Base-by-base conservation (phyloP, 1,140 invertebrate species). In the Brachionus sp. region DNA sequence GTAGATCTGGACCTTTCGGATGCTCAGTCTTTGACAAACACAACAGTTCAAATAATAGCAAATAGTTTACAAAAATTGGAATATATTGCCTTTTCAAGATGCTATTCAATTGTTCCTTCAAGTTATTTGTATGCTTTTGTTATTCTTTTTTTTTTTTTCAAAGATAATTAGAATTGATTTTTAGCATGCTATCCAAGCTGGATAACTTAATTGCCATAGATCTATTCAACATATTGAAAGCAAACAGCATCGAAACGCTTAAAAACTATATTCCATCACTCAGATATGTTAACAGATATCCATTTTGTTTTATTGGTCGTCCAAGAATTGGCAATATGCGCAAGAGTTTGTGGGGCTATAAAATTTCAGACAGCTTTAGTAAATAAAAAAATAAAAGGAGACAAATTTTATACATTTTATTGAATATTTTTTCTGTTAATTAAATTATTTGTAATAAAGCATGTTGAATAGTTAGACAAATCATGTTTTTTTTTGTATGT, bases 1-100 rank as follows among this genome's bases (percentile, higher is more conserved):
- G 87, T 92, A 39, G 94, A 95, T 88, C 89, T 96, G 57, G 94
- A 96, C 89, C 86, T 95, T 62, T 95, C 94, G 78, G 95, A 96
- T 88, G 93, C 93, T 84, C 92, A 92, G n/a, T 88, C 90, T 23
- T 87, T 96, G 0, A 92, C 93, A 0, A 90, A 90, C 5, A 86
- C 88, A 19, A 88, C 91, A 25, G 88, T 94, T 0, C 86, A 89
- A 1, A 87, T 90, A 83, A 90, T 95, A 64, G 86, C 91, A n/a
- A 82, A 86, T 5, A 87, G 90, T 53, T 90, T 95, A n/a, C 86
- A 88, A 13, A 90, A 92, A n/a, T 87, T 95, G 1, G 93, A 95
- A 86, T 93, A 95, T 88, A 88, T 96, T 0, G 93, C 93, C 0
- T 88, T 96, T 7, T 95, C 93, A 84, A 90, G 95, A 35, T 95